Evolutionary conservation across 1,140 invertebrate species (phyloP).

Genomic region (Cotesia glomerata): DNA sequence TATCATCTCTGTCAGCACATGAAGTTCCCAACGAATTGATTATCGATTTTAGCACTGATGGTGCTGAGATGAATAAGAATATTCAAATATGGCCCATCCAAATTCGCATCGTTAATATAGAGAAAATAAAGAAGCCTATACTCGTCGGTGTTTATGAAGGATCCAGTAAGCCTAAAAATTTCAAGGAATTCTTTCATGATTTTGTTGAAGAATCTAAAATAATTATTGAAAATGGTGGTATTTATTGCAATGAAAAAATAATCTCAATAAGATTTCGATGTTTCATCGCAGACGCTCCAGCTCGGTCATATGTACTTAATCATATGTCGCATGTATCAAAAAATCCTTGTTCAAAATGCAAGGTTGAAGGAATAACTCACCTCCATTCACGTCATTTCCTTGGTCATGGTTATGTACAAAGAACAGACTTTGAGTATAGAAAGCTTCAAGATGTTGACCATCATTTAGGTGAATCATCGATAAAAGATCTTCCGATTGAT

Average conservation of each 20-base stretch:
- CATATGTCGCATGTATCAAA: slow-evolving; percentile 16
- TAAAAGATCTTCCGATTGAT: slow-evolving; percentile 12
- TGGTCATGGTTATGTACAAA: slow-evolving; percentile 4
- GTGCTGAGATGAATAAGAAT: background rate
- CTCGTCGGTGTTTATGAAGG: background rate
- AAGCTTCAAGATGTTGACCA: slow-evolving; percentile 8
- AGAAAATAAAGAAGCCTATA: background rate
- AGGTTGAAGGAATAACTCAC: slow-evolving; percentile 16
- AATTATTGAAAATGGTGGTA: slow-evolving; percentile 18
- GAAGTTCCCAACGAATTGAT: background rate
- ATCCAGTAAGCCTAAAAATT: background rate
- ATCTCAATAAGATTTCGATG: slow-evolving; percentile 26
- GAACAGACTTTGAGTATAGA: slow-evolving; percentile 33
- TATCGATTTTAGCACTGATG: slow-evolving; percentile 7
- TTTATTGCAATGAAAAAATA: slow-evolving; percentile 13
- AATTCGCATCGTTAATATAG: background rate
- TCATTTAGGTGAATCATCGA: slow-evolving; percentile 9
- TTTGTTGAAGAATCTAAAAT: slow-evolving; percentile 23
- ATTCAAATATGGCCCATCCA: background rate
- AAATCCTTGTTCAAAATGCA: slow-evolving; percentile 35
- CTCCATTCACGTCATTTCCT: background rate
- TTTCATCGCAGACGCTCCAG: slow-evolving; percentile 36
- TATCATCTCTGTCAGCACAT: background rate
- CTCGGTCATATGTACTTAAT: slow-evolving; percentile 22
- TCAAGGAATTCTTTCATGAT: slow-evolving; percentile 10